These are phyloP conservation scores for Lathamus discolor DNA, from an alignment of 2,113 vertebrate genomes.

Conservation along the genomic window DNA sequence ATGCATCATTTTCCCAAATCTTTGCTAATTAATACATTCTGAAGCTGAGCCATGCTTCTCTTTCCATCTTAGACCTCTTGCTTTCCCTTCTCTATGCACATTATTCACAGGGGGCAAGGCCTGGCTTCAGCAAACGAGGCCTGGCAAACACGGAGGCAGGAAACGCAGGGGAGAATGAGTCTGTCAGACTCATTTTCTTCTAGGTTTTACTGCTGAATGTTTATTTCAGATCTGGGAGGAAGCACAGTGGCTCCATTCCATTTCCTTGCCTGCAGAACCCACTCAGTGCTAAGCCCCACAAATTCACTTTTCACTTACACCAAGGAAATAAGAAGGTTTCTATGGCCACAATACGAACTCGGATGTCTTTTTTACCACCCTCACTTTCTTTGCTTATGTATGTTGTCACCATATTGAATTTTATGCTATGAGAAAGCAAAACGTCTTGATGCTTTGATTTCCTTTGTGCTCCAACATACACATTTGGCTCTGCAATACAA, in stretches of 20 bases:
- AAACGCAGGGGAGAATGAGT: constrained; percentile 73
- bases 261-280: constrained; percentile 67
- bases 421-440: not conserved
- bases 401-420: not conserved
- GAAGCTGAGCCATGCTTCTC: not conserved
- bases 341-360: not conserved
- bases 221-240: constrained; percentile 79
- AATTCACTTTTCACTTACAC: not conserved
- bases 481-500: not conserved
- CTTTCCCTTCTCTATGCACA: not conserved
- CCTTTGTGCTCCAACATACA: not conserved
- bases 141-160: constrained; percentile 73
- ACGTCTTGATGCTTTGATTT: not conserved
- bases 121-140: constrained; percentile 59
- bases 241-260: constrained; percentile 72
- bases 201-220: constrained; percentile 72
- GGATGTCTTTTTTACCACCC: not conserved
- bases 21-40: constrained; percentile 32
- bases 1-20: not conserved
- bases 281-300: not conserved
- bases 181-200: constrained; percentile 81
- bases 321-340: not conserved
- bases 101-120: constrained; percentile 63
- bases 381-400: not conserved
- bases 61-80: not conserved